Conservation (phyloP, 1,140 invertebrate genomes). For the Drosophila jambulina region DNA sequence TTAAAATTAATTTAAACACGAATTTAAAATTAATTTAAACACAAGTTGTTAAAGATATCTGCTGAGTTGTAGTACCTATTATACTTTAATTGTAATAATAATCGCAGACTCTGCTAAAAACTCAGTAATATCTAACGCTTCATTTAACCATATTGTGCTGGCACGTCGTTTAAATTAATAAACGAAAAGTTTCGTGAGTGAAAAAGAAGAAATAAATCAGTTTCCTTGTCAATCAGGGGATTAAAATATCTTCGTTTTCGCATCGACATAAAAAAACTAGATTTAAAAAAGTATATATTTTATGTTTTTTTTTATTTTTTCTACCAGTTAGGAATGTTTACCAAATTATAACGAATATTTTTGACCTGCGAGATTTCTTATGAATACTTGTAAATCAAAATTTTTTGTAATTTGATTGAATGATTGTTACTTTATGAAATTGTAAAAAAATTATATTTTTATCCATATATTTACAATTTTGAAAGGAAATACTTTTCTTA, state of each 20-base stretch:
- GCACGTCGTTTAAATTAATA: neutral
- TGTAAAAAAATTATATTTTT: neutral
- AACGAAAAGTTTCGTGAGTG: neutral
- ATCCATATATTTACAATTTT: neutral
- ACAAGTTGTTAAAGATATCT: conserved; percentile 24
- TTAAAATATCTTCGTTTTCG: too few relatives aligned
- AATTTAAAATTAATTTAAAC: conserved; percentile 11
- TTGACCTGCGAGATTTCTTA: too few relatives aligned
- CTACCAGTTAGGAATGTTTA: too few relatives aligned
- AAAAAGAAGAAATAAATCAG: neutral
- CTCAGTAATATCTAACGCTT: neutral
- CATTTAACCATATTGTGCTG: neutral
- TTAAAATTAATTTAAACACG: conserved; percentile 14
- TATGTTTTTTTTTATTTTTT: too few relatives aligned
- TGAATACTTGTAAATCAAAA: too few relatives aligned
- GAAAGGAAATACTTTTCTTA: conserved; percentile 19
- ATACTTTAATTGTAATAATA: neutral
- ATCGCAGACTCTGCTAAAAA: conserved; percentile 7
- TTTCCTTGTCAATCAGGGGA: neutral
- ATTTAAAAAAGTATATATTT: too few relatives aligned
- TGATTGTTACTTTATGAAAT: neutral
- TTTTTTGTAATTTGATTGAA: accelerated
- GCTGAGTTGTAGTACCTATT: conserved; percentile 36
- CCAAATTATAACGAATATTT: too few relatives aligned
- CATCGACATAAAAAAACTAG: too few relatives aligned